Conservation (phyloP, 1,140 invertebrate genomes). For the Drosophila lowei region DNA sequence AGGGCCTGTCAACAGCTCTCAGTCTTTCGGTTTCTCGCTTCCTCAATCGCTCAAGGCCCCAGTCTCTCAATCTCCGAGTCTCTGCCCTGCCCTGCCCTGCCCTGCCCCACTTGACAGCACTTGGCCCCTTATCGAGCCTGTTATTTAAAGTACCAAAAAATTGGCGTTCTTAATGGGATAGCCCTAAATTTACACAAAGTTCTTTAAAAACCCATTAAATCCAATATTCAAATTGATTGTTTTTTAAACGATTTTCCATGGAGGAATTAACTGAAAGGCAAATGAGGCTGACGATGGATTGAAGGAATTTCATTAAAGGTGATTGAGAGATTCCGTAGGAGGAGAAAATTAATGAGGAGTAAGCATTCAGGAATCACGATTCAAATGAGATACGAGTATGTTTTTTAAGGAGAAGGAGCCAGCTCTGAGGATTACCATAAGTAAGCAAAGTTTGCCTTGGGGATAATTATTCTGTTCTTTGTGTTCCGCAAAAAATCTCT, state of each 20-base stretch:
- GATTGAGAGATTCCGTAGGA: neutral
- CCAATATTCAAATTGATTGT: constrained; percentile 38
- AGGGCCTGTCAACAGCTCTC: constrained; percentile 26
- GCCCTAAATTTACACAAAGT: constrained; percentile 4
- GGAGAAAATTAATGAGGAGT: no score
- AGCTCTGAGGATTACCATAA: no score
- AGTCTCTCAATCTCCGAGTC: constrained; percentile 3
- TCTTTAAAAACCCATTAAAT: constrained; percentile 26
- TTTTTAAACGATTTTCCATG: constrained; percentile 35
- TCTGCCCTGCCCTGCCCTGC: neutral
- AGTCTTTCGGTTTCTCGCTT: neutral
- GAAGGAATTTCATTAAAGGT: constrained; percentile 26
- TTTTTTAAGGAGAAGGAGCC: no score
- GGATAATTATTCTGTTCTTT: neutral
- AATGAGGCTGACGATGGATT: constrained; percentile 28
- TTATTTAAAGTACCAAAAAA: constrained; percentile 23
- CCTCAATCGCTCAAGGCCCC: neutral
- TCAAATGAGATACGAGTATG: no score
- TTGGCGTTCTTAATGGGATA: constrained; percentile 13
- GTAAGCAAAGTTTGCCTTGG: neutral
- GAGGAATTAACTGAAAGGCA: constrained; percentile 18
- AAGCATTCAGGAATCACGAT: no score
- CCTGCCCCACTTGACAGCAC: neutral
- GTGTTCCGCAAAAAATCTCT: neutral
- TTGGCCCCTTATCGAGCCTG: constrained; percentile 13